Conservation (phyloP, 2,888 invertebrate genomes). For the Ochropacha duplaris region DNA sequence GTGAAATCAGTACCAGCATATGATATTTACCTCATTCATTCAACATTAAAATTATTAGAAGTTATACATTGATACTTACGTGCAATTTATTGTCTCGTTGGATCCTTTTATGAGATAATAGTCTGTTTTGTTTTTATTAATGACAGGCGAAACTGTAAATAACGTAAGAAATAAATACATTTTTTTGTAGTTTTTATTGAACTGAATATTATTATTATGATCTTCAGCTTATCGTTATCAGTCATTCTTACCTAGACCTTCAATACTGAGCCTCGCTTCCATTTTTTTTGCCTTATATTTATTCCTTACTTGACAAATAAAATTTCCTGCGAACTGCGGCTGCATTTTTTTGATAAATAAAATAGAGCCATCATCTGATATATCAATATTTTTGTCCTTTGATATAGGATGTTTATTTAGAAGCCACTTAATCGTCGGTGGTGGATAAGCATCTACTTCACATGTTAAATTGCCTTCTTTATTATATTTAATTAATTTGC, state of each 20-base stretch:
- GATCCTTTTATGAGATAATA: slow-evolving; percentile 22
- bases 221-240: not conserved
- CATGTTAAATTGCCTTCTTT: slow-evolving; percentile 32
- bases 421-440: slow-evolving; percentile 43
- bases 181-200: not conserved
- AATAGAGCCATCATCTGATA: slow-evolving; percentile 32
- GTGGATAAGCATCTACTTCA: slow-evolving; percentile 42
- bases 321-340: slow-evolving; percentile 30
- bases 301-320: slow-evolving; percentile 40
- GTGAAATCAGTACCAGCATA: too few species aligned
- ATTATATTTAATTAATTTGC: slow-evolving; percentile 35
- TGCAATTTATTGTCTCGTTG: slow-evolving; percentile 36
- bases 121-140: slow-evolving; percentile 28
- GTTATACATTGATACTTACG: slow-evolving; percentile 27
- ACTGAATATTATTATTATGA: too few species aligned
- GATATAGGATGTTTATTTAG: slow-evolving; percentile 24
- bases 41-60: not conserved
- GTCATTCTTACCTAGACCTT: slow-evolving; percentile 36
- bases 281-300: slow-evolving; percentile 19
- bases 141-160: slow-evolving; percentile 39
- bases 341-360: slow-evolving; percentile 42
- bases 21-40: too few species aligned
- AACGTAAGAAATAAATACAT: slow-evolving; percentile 6
- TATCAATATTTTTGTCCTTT: slow-evolving; percentile 19
- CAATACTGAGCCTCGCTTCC: slow-evolving; percentile 32